These are phyloP conservation scores for Eubasilissa splendida DNA, from an alignment of 2,888 invertebrate species.

Conservation along the genomic window DNA sequence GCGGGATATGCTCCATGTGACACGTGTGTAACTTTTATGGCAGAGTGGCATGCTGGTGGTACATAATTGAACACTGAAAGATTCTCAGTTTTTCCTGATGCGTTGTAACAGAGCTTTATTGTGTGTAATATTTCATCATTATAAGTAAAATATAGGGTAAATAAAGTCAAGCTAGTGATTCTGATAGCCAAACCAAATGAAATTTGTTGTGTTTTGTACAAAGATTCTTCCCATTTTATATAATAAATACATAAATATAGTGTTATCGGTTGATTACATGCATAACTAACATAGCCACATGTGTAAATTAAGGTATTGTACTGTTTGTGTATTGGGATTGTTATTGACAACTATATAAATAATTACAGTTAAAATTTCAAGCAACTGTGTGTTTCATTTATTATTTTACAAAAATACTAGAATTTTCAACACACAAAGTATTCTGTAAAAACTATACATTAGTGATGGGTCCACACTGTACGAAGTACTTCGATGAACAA, in stretches of 20 bases:
- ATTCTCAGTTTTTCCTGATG: too few relatives aligned
- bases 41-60: too few relatives aligned
- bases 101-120: too few relatives aligned
- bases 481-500: too few relatives aligned
- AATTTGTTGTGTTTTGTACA: constrained; percentile 3
- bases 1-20: too few relatives aligned
- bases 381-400: not conserved
- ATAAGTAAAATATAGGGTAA: not conserved
- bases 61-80: too few relatives aligned
- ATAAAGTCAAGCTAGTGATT: constrained; percentile 4
- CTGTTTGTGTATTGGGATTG: constrained; percentile 19
- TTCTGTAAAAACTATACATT: too few relatives aligned
- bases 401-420: too few relatives aligned
- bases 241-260: constrained; percentile 11
- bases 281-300: constrained; percentile 20
- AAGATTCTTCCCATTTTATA: constrained; percentile 16
- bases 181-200: constrained; percentile 6
- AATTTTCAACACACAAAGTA: too few relatives aligned
- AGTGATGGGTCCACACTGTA: too few relatives aligned
- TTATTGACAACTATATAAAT: constrained; percentile 10
- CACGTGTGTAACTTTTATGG: too few relatives aligned
- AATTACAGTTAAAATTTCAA: constrained; percentile 11
- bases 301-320: constrained; percentile 17
- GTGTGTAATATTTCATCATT: too few relatives aligned
- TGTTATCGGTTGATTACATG: constrained; percentile 12